Base-by-base conservation (phyloP, 1,140 invertebrate species). In the Bombus breviceps region DNA sequence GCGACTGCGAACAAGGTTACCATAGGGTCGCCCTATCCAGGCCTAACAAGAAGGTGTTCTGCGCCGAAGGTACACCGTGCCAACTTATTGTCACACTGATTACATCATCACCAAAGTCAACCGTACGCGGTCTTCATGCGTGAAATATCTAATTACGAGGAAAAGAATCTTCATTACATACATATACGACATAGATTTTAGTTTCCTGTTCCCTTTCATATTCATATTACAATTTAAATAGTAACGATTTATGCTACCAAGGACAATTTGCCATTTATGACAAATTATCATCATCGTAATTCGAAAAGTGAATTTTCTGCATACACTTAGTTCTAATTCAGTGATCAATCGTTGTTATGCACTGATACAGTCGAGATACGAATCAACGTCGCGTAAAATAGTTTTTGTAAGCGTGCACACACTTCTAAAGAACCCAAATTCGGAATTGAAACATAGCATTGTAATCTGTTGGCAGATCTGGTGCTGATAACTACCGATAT, bases 401-500 rank as follows among this genome's bases (percentile, higher is more conserved):
- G 1, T 22, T 53, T 53, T 53, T 53, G 18, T 0, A 53, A 53
- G 47, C 18, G 0, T 2, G 47, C 47, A 1, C 59, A 64, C 22
- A 3, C 34, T 4, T 37, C 18, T 4, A 12, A 37, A 13, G 1
- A 5, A 28, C 10, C 32, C 8, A 9, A 68, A 18, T 34, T 34
- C 32, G 25, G 12, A 4, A 76, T 13, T 59, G 71, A 47, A 75
- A 8, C 25, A 15, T 69, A 32, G 25, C 57, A 13, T 66, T 10
- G 28, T 79, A 72, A 89, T 93, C 71, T 87, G 68, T 84, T 93
- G 95, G 47, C 94, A 98, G 98, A 98, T 96, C 94, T 98, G 94
- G 97, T 97, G 91, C 95, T 98, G 95, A 96, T 98, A 96, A 97
- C 97, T 88, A 97, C 97, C 83, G 97, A 98, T 95, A 95, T 98